A percentile compares a stretch with the other conserved stretches of the same genome.
phyloP scores from a whole-genome alignment of 2,888 invertebrate species.

The Dysmachus trigonus region DNA sequence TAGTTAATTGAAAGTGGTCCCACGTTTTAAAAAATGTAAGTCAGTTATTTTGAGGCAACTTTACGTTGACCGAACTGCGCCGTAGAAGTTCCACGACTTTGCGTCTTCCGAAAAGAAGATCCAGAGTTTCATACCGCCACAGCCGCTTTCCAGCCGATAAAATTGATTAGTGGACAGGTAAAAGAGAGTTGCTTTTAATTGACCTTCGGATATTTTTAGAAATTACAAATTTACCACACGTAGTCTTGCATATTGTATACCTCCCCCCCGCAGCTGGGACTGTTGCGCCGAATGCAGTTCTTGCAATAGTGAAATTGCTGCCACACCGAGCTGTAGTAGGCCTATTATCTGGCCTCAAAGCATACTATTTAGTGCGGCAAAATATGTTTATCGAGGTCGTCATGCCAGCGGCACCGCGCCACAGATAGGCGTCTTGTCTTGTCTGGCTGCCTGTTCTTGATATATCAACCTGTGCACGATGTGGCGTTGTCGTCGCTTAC shows the following conservation, averaged over 20 bases:
- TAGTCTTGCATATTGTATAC: background rate
- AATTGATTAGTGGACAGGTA: background rate
- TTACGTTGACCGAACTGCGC: background rate
- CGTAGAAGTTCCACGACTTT: background rate
- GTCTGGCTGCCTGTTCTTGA: background rate
- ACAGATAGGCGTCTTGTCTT: background rate
- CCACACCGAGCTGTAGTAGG: background rate
- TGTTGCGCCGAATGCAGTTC: background rate
- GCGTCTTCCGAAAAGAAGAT: background rate
- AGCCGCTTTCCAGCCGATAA: background rate
- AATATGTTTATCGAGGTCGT: constrained; percentile 48
- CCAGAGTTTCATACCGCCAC: too few species aligned
- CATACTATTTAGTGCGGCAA: constrained; percentile 40
- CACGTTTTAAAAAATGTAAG: background rate
- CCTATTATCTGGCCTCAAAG: background rate
- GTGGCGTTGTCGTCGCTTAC: constrained; percentile 4
- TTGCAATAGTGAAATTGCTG: constrained; percentile 9
- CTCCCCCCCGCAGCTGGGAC: background rate
- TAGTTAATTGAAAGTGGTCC: background rate
- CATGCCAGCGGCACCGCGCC: constrained; percentile 33
- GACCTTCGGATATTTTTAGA: constrained; percentile 31
- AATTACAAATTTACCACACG: constrained; percentile 5
- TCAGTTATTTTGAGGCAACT: background rate
- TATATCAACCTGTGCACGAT: constrained; percentile 16
- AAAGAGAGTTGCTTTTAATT: constrained; percentile 25